These are phyloP conservation scores for Lissonota sp. DNA, from an alignment of 2,888 invertebrate genomes.

Conservation along the genomic window DNA sequence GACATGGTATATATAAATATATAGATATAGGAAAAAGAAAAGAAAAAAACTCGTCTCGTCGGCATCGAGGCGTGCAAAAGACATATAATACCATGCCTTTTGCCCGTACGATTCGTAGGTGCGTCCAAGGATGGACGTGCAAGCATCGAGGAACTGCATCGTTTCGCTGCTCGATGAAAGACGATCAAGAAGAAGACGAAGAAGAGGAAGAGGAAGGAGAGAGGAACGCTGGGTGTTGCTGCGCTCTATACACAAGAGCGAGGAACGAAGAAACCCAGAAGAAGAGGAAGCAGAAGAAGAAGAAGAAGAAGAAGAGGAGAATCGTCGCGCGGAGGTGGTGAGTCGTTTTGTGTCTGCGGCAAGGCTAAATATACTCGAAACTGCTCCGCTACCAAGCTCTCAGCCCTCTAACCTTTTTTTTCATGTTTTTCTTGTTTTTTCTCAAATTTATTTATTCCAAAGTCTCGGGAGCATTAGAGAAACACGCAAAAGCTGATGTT, in stretches of 20 bases:
- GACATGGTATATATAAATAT: too few species aligned
- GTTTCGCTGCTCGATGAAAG: conserved; percentile 28
- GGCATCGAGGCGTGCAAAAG: conserved; percentile 54
- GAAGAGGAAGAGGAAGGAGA: conserved; percentile 45
- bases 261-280: conserved; percentile 5
- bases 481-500: neutral
- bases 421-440: conserved; percentile 2
- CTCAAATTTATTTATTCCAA: neutral
- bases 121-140: conserved; percentile 44
- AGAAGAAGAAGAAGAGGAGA: conserved; percentile 38
- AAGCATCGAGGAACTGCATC: conserved; percentile 41
- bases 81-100: neutral
- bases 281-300: conserved; percentile 3
- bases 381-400: conserved; percentile 52
- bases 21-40: neutral
- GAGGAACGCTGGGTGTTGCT: conserved; percentile 31
- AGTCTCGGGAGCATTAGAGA: conserved; percentile 11
- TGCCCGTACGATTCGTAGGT: conserved; percentile 28
- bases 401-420: conserved; percentile 26
- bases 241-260: conserved; percentile 14
- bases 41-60: conserved; percentile 38
- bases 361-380: conserved; percentile 76
- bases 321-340: conserved; percentile 74
- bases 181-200: neutral
- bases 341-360: conserved; percentile 81